A percentile compares a stretch with the other conserved stretches of the same genome.
These are phyloP conservation scores for Acipenser oxyrinchus DNA, from an alignment of 2,797 vertebrate genomes.

Conservation along the genomic window DNA sequence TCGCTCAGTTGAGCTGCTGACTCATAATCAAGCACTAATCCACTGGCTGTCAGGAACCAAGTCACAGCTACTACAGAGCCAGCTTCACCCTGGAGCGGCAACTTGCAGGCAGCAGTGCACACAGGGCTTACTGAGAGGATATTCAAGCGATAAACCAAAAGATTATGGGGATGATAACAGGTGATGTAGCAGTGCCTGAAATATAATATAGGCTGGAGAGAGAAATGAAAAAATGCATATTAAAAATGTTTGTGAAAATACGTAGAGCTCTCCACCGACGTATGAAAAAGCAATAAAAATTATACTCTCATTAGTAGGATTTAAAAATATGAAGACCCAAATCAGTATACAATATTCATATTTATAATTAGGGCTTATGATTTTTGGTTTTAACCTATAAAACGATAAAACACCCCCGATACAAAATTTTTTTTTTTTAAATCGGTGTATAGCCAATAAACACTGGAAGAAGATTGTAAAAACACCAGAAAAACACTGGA, in stretches of 20 bases:
- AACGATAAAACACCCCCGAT: too few relatives aligned
- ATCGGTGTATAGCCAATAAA: too few relatives aligned
- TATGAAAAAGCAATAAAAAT: background rate
- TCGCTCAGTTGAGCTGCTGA: constrained; percentile 25
- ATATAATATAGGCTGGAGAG: constrained; percentile 61
- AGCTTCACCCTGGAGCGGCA: background rate
- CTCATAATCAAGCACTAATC: constrained; percentile 37
- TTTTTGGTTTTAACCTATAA: too few relatives aligned
- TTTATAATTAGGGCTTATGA: too few relatives aligned
- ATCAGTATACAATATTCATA: too few relatives aligned
- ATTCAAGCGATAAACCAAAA: constrained; percentile 62
- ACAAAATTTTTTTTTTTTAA: too few relatives aligned
- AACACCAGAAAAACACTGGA: too few relatives aligned
- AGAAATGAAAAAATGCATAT: too few relatives aligned
- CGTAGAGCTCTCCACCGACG: background rate
- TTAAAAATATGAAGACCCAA: background rate
- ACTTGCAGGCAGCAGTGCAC: constrained; percentile 42
- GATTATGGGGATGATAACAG: constrained; percentile 64
- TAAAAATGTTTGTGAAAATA: background rate
- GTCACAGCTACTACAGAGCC: background rate
- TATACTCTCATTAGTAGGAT: background rate
- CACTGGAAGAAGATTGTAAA: too few relatives aligned
- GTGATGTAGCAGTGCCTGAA: constrained; percentile 57
- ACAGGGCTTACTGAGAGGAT: constrained; percentile 32
- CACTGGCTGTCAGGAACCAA: constrained; percentile 14